These are phyloP conservation scores for Aspidapion aeneum DNA, from an alignment of 2,888 invertebrate species.

Conservation along the genomic window DNA sequence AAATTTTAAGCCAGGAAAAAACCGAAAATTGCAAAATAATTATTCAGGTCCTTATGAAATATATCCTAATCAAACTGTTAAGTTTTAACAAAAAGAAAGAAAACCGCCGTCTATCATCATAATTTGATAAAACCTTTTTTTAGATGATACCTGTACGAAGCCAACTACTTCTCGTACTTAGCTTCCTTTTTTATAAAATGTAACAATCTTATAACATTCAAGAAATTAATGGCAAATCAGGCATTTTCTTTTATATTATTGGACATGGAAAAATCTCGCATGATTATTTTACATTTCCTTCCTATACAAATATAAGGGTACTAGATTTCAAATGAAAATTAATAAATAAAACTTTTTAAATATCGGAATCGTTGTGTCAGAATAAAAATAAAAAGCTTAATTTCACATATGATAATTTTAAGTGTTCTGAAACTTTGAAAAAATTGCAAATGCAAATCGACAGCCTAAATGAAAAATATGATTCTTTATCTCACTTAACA, in stretches of 20 bases:
- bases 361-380: neutral
- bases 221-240: too few relatives aligned
- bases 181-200: neutral
- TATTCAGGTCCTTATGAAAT: neutral
- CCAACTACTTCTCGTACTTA: neutral
- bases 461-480: neutral
- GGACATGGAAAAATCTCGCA: neutral
- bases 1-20: neutral
- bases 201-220: too few relatives aligned
- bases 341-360: neutral
- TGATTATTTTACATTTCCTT: neutral
- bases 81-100: neutral
- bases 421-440: neutral
- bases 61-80: neutral
- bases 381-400: neutral
- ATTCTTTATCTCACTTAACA: constrained; percentile 1
- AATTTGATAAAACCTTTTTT: neutral
- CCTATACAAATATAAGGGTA: neutral
- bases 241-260: neutral
- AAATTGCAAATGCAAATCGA: neutral
- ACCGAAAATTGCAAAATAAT: neutral
- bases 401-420: neutral
- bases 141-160: neutral
- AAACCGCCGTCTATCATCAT: neutral
- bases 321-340: neutral